Conservation (phyloP, 2,113 vertebrate genomes). For the Brachypteracias leptosomus region DNA sequence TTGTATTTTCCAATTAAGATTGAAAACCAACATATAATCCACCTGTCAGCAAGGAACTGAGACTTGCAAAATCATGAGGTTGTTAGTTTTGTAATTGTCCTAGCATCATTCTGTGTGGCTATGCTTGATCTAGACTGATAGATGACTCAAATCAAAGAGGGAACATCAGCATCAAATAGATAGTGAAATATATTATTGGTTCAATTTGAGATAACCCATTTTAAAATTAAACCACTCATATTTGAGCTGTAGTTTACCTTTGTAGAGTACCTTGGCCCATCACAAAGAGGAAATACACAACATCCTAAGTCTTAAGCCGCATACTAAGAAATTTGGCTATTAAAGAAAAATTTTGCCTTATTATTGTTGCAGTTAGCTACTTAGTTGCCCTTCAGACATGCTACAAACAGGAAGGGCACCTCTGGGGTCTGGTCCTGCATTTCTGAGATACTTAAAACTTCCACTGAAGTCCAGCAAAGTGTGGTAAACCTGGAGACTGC, state of each 20-base stretch:
- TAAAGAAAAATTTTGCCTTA: background rate
- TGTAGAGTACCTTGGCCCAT: background rate
- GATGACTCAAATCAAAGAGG: background rate
- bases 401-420: background rate
- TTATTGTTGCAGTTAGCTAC: background rate
- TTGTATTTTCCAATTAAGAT: slow-evolving; percentile 32
- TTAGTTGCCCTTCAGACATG: background rate
- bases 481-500: background rate
- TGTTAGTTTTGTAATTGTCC: background rate
- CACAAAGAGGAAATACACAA: background rate
- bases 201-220: background rate
- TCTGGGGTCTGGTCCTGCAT: background rate
- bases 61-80: background rate
- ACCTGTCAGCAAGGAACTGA: slow-evolving; percentile 14
- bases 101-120: background rate
- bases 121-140: slow-evolving; percentile 6
- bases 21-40: slow-evolving; percentile 41
- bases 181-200: background rate
- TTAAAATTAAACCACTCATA: background rate
- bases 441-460: background rate
- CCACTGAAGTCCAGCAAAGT: background rate
- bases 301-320: background rate
- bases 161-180: background rate
- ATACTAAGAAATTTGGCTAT: background rate
- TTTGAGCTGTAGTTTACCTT: background rate